These are phyloP conservation scores for Rousettus leschenaultii DNA, from an alignment of 2,113 vertebrate species.

Conservation along the genomic window DNA sequence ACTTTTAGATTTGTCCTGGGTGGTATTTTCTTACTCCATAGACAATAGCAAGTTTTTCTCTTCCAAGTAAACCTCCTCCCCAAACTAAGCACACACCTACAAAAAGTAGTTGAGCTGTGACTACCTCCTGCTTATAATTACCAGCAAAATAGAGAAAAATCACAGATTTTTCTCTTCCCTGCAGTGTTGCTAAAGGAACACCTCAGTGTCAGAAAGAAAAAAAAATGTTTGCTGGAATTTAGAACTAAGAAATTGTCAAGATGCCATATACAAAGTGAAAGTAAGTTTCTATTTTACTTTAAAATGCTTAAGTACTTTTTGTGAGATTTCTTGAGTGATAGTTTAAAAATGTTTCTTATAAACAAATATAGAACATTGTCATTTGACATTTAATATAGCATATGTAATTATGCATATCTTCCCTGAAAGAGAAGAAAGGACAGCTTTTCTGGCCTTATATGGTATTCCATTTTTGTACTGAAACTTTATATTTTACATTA, in stretches of 20 bases:
- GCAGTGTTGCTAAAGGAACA: constrained; percentile 60
- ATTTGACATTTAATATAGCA: constrained; percentile 6
- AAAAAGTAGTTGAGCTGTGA: constrained; percentile 60
- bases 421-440: not conserved
- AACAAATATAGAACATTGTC: not conserved
- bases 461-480: not conserved
- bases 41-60: constrained; percentile 68
- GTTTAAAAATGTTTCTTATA: constrained; percentile 43
- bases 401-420: not conserved
- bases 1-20: constrained; percentile 71
- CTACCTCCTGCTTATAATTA: constrained; percentile 75
- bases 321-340: not conserved
- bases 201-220: constrained; percentile 30
- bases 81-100: constrained; percentile 27
- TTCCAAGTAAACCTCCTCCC: constrained; percentile 46
- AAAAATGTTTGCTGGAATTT: constrained; percentile 39
- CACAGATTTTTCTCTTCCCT: constrained; percentile 64
- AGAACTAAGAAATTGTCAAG: constrained; percentile 36
- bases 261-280: constrained; percentile 40
- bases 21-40: constrained; percentile 66
- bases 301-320: constrained; percentile 35
- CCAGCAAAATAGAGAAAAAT: constrained; percentile 62
- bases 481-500: not conserved
- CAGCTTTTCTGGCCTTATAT: not conserved
- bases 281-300: constrained; percentile 46